Percentiles rank a stretch among this genome's conserved stretches.
Conservation (phyloP, 2,113 vertebrate genomes). For the Coptodon rendalli region DNA sequence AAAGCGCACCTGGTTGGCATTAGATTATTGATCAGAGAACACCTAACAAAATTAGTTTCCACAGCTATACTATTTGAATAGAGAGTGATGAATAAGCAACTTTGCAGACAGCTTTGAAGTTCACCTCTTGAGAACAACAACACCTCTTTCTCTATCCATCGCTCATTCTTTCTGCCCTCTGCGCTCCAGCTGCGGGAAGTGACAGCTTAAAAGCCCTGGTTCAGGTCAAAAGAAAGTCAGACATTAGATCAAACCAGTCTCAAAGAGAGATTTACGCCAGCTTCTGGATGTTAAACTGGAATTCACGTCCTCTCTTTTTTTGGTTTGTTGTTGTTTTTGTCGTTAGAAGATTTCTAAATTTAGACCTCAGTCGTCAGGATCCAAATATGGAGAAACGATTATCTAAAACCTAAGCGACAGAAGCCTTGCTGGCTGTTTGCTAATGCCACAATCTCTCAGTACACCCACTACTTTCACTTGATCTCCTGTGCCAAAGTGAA, state of each 20-base stretch:
- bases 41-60: neutral
- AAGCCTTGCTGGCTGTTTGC: neutral
- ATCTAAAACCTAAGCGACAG: neutral
- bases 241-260: conserved; percentile 9
- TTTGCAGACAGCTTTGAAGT: neutral
- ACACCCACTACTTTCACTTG: neutral
- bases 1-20: neutral
- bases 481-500: neutral
- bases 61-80: neutral
- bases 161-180: neutral
- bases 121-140: neutral
- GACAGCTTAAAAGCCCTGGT: conserved; percentile 24
- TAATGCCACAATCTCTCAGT: neutral
- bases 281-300: conserved; percentile 2
- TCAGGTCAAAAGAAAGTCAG: conserved; percentile 20
- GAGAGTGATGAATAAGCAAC: neutral
- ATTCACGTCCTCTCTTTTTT: neutral
- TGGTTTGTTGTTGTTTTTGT: neutral
- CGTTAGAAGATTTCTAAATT: neutral
- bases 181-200: neutral
- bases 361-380: neutral
- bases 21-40: neutral
- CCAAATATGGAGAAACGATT: neutral
- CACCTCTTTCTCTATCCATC: neutral
- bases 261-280: neutral